Percentiles rank a stretch among this genome's conserved stretches.
Evolutionary conservation across 2,113 vertebrate genomes (phyloP).

Genomic region (Propithecus coquereli): DNA sequence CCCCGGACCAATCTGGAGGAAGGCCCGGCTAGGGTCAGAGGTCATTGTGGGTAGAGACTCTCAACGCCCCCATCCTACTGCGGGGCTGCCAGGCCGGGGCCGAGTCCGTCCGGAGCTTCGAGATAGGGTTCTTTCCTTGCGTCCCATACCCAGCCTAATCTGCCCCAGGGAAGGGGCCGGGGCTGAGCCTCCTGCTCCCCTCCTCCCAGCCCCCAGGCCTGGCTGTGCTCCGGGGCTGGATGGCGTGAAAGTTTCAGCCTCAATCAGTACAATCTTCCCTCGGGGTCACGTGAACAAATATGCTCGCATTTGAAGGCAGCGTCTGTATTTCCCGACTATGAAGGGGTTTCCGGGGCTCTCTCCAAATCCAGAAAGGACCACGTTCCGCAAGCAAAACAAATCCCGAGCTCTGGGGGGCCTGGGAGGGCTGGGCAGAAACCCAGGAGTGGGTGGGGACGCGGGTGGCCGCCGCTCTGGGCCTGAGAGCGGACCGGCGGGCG

Average conservation of each 20-base stretch:
- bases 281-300: conserved; percentile 97
- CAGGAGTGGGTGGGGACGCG: conserved; percentile 70
- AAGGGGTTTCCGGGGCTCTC: conserved; percentile 88
- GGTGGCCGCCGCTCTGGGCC: conserved; percentile 64
- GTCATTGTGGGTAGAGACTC: conserved; percentile 18
- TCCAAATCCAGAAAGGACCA: conserved; percentile 86
- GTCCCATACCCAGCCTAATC: not conserved
- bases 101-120: not conserved
- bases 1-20: not conserved
- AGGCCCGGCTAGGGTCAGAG: conserved; percentile 43
- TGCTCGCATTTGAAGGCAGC: conserved; percentile 95
- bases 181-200: conserved; percentile 37
- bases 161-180: not conserved
- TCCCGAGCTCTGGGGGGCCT: conserved; percentile 67
- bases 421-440: conserved; percentile 73
- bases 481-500: conserved; percentile 51
- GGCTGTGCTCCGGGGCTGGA: conserved; percentile 81
- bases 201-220: conserved; percentile 70
- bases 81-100: not conserved
- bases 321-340: conserved; percentile 96
- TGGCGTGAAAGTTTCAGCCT: conserved; percentile 87
- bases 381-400: conserved; percentile 87
- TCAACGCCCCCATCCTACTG: not conserved
- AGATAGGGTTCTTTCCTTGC: not conserved
- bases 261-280: conserved; percentile 88